These are phyloP conservation scores for Acipenser oxyrinchus DNA, from an alignment of 2,797 vertebrate species.

Conservation along the genomic window DNA sequence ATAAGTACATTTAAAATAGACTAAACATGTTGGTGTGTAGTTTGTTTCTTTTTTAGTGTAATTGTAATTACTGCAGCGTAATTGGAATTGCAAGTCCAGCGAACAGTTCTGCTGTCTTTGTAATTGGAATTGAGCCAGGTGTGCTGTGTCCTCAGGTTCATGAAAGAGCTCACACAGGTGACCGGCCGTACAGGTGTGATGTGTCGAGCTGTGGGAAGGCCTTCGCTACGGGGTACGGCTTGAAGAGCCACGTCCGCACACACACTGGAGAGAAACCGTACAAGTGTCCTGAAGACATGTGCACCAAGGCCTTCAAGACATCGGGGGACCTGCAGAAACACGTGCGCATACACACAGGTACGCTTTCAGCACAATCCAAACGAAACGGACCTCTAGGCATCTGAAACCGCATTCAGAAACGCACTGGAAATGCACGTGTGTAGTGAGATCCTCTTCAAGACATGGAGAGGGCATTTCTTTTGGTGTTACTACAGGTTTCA, in stretches of 20 bases:
- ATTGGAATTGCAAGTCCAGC: no score
- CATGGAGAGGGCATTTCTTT: no score
- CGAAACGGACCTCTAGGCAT: no score
- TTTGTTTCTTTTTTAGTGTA: no score
- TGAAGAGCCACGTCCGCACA: slow-evolving; percentile 65
- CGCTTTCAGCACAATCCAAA: slow-evolving; percentile 3
- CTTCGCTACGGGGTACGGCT: slow-evolving; percentile 65
- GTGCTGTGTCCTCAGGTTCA: slow-evolving; percentile 51
- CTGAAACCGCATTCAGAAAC: no score
- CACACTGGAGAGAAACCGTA: slow-evolving; percentile 72
- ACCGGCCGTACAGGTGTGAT: slow-evolving; percentile 59
- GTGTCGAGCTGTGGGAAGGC: slow-evolving; percentile 63
- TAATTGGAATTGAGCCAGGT: no score
- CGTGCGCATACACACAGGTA: slow-evolving; percentile 69
- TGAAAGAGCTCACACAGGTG: slow-evolving; percentile 62
- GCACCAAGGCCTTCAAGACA: slow-evolving; percentile 73
- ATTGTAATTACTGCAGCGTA: no score
- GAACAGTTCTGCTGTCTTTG: no score
- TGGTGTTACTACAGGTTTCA: no score
- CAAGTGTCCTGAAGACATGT: slow-evolving; percentile 69
- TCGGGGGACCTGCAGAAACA: slow-evolving; percentile 73
- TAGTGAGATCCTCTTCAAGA: no score
- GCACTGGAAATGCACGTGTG: no score
- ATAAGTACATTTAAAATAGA: neutral
- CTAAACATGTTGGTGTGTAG: no score